Base-by-base conservation (phyloP, 2,888 invertebrate species). In the Eumacrocentrus americanus region DNA sequence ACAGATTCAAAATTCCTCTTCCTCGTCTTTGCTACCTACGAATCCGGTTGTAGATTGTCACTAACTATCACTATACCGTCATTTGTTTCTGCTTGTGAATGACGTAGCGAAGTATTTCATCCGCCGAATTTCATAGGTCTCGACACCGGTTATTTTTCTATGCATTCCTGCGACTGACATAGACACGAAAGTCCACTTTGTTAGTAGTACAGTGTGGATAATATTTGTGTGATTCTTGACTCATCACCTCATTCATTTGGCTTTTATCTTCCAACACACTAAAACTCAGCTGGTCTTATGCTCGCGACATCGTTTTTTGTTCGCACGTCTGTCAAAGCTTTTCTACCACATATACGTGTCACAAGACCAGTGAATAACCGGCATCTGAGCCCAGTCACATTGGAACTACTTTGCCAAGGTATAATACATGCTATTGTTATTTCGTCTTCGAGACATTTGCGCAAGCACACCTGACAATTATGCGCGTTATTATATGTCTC, bases 1-100 rank as follows among this genome's bases (percentile, higher is more conserved):
- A 75, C 75, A 71, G 77, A 79, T 79, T 80, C 74, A 70, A 73
- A 72, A 74, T 73, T 73, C 66, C 65, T 70, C 72, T 70, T 66
- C 69, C 70, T 73, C 70, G 53, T 62, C 66, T 62, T 62, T 57
- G 35, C 77, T 76, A 69, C 67, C 68, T 62, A 62, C 61, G 66
- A 61, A 61, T 69, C 64, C 16, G 44, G 14, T 50, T 61, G 52
- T 53, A n/a, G 12, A 37, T 37, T 3, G 3, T 3, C 11, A 37
- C 12, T 3, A 5, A 12, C 2, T 12, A 9, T 11, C 6, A 37
- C 37, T 37, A 9, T n/a, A 2, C 11, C n/a, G 37, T n/a, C 37
- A 37, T 12, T 11, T 12, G n/a, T 12, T 37, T 12, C 12, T 12
- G 4, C 4, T 37, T 12, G 5, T 12, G n/a, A 11, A 12, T 12